These are phyloP conservation scores for Clunio marinus DNA, from an alignment of 2,888 invertebrate genomes.

Conservation along the genomic window DNA sequence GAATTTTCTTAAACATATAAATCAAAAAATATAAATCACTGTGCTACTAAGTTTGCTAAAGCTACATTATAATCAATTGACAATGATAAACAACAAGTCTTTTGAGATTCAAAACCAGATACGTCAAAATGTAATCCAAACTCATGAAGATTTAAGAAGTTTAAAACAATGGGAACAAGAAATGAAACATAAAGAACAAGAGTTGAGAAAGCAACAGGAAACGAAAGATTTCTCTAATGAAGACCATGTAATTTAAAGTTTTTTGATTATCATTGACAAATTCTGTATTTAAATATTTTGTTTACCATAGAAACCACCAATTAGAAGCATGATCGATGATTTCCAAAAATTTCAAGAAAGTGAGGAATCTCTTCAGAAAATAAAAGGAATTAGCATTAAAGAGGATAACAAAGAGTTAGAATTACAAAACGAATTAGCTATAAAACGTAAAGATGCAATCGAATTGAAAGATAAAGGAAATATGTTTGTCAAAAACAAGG, in stretches of 20 bases:
- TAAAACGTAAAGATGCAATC: slow-evolving; percentile 37
- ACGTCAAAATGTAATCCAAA: neutral
- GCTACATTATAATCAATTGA: neutral
- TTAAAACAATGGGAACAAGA: slow-evolving; percentile 15
- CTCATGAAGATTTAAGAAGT: neutral
- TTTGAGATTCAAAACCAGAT: slow-evolving; percentile 14
- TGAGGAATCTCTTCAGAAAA: neutral
- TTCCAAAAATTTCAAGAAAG: slow-evolving; percentile 18
- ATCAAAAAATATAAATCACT: too few species aligned
- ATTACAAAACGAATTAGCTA: neutral
- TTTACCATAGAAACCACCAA: neutral
- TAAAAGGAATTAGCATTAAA: neutral
- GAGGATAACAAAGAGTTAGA: neutral
- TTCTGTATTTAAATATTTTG: neutral
- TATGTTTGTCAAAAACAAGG: slow-evolving; percentile 66
- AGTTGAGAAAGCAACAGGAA: neutral
- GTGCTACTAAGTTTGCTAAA: too few species aligned
- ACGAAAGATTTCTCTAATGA: neutral
- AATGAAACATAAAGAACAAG: slow-evolving; percentile 26
- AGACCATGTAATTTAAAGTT: neutral
- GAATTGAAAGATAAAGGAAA: slow-evolving; percentile 64
- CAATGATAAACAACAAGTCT: neutral
- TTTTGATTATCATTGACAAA: too few species aligned
- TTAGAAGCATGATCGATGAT: neutral
- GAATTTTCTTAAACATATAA: too few species aligned